These are phyloP conservation scores for Neelides folsomi DNA, from an alignment of 2,888 invertebrate species.

Conservation along the genomic window DNA sequence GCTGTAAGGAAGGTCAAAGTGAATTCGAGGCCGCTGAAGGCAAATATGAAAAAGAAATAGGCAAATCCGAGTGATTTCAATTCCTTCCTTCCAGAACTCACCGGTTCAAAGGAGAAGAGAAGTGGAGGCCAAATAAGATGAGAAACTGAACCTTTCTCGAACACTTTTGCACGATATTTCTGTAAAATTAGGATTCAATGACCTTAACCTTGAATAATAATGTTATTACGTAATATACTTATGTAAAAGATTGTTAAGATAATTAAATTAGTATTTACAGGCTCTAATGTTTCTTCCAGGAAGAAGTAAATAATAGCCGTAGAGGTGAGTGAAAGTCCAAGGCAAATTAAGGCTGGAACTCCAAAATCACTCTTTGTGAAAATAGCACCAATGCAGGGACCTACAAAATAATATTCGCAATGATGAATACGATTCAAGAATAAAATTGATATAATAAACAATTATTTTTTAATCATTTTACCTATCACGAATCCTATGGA, in stretches of 20 bases:
- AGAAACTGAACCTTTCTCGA: constrained; percentile 9
- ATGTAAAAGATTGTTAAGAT: too few species aligned
- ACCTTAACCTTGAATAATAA: not conserved
- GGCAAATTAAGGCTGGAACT: constrained; percentile 22
- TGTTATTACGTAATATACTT: not conserved
- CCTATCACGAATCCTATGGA: constrained; percentile 95
- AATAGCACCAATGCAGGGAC: constrained; percentile 26
- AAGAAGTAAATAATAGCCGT: constrained; percentile 15
- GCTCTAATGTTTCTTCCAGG: constrained; percentile 21
- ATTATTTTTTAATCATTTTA: constrained; percentile 36
- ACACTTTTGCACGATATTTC: constrained; percentile 15
- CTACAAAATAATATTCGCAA: constrained; percentile 3
- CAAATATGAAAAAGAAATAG: constrained; percentile 81
- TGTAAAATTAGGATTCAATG: constrained; percentile 8
- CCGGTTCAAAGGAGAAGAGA: constrained; percentile 24
- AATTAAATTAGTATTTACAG: constrained; percentile 5
- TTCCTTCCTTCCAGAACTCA: constrained; percentile 47
- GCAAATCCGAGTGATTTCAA: constrained; percentile 56
- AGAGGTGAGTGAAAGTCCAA: constrained; percentile 14
- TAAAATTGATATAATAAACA: constrained; percentile 45
- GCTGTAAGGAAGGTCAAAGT: constrained; percentile 93
- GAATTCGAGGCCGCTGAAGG: constrained; percentile 93
- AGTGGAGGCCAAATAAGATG: constrained; percentile 18
- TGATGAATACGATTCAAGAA: not conserved
- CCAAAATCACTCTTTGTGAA: constrained; percentile 21